These are phyloP conservation scores for Tribolium freemani DNA, from an alignment of 2,888 invertebrate species.

Conservation along the genomic window DNA sequence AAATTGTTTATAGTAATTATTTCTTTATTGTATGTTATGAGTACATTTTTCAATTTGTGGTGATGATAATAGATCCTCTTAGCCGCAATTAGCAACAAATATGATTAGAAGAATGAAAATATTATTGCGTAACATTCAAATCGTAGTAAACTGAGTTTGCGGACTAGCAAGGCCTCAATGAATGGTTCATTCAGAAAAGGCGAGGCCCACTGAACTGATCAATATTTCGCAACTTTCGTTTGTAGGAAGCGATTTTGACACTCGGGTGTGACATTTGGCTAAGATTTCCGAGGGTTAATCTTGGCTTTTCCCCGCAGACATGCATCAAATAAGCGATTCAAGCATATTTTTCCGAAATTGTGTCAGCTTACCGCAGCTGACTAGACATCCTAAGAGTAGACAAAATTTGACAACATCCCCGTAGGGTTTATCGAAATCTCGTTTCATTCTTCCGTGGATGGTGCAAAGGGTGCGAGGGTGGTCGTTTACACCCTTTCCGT, in stretches of 20 bases:
- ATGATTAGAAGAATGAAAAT: conserved; percentile 23
- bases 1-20: not conserved
- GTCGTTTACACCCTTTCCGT: conserved; percentile 52
- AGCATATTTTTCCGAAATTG: not conserved
- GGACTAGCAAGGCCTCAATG: conserved; percentile 41
- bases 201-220: conserved; percentile 45
- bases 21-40: not conserved
- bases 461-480: conserved; percentile 42
- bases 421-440: conserved; percentile 6
- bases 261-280: conserved; percentile 39
- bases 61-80: not conserved
- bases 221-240: conserved; percentile 44
- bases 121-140: conserved; percentile 36
- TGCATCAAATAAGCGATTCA: too few species aligned
- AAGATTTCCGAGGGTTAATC: not conserved
- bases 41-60: not conserved
- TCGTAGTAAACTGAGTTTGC: conserved; percentile 41
- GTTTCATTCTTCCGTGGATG: conserved; percentile 8
- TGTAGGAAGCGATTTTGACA: conserved; percentile 43
- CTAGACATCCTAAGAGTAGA: conserved; percentile 11
- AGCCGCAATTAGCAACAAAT: not conserved
- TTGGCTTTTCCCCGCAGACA: not conserved
- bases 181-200: conserved; percentile 47
- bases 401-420: conserved; percentile 8
- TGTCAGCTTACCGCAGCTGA: conserved; percentile 17